Conservation (phyloP, 2,797 vertebrate species). For the Hirundo rustica region DNA sequence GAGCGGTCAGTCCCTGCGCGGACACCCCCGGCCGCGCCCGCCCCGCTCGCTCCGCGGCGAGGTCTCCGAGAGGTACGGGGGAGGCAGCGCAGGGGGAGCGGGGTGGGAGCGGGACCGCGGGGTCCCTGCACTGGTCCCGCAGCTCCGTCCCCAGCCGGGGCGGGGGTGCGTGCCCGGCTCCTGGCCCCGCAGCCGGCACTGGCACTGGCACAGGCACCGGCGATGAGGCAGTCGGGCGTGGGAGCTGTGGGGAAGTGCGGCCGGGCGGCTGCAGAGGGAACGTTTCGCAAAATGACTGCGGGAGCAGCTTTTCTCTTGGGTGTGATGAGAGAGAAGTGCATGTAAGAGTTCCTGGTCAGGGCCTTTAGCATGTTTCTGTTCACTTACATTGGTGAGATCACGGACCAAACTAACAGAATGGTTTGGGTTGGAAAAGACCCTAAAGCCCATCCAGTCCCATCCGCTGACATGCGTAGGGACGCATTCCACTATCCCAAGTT, state of each 20-base stretch:
- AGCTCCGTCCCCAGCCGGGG: neutral
- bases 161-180: neutral
- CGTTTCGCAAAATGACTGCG: neutral
- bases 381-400: neutral
- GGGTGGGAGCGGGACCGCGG: neutral
- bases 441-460: no score
- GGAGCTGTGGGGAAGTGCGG: neutral
- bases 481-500: neutral
- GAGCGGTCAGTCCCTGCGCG: neutral
- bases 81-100: neutral
- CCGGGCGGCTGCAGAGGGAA: neutral
- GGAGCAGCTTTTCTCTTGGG: neutral
- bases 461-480: fast-evolving
- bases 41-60: neutral
- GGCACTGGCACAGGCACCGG: neutral
- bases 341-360: neutral
- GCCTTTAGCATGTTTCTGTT: neutral
- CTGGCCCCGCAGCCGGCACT: neutral
- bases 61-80: neutral
- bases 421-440: neutral
- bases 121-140: neutral
- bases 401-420: no score
- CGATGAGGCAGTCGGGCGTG: neutral
- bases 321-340: fast-evolving
- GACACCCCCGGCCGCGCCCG: neutral